Evolutionary conservation across 1,140 invertebrate species (phyloP).

Genomic region (Lutraria rhynchaena): DNA sequence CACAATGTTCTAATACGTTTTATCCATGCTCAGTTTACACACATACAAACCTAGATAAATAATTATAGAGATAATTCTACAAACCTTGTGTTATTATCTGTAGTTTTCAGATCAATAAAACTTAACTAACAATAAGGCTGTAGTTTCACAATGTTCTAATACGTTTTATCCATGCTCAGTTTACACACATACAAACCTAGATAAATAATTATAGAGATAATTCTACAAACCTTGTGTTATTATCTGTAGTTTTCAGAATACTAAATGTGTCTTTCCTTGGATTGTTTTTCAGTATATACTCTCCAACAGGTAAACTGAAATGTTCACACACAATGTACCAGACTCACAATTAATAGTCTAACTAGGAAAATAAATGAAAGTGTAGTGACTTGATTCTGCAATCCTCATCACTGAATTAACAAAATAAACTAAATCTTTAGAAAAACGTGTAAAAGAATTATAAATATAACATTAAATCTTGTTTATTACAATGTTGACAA

Average conservation of each 20-base stretch:
- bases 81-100: neutral
- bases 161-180: neutral
- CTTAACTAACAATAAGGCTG: neutral
- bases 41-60: too few relatives aligned
- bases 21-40: neutral
- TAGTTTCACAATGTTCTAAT: neutral
- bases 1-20: neutral
- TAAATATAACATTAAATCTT: too few relatives aligned
- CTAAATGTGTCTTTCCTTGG: slow-evolving; percentile 22
- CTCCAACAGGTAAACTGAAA: slow-evolving; percentile 35
- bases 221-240: slow-evolving; percentile 17
- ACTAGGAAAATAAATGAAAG: too few relatives aligned
- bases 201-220: too few relatives aligned
- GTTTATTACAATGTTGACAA: too few relatives aligned
- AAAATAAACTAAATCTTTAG: too few relatives aligned
- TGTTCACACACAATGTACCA: too few relatives aligned
- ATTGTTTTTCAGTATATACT: slow-evolving; percentile 40
- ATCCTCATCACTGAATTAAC: too few relatives aligned
- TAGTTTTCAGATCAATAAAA: neutral
- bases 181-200: neutral
- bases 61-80: neutral
- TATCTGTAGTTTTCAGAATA: slow-evolving; percentile 19
- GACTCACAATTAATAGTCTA: too few relatives aligned
- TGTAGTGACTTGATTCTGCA: too few relatives aligned
- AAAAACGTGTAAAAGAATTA: too few relatives aligned